Evolutionary conservation across 2,113 vertebrate genomes (phyloP).

Genomic region (Oxygymnocypris stewartii): DNA sequence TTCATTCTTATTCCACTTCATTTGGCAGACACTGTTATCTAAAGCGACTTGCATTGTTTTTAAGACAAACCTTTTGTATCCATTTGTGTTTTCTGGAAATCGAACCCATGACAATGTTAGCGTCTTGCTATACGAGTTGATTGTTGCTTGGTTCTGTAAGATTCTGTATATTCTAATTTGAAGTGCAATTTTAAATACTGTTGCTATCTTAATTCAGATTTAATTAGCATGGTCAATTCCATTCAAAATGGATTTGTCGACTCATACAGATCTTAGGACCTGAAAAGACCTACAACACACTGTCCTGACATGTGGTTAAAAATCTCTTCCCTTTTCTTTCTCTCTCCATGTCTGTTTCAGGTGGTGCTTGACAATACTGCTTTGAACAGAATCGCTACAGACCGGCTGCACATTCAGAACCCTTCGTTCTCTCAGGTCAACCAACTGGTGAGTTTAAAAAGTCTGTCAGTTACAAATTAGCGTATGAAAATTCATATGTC

Average conservation of each 20-base stretch:
- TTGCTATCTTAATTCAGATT: background rate
- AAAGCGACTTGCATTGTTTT: background rate
- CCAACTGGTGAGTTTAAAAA: slow-evolving; percentile 85
- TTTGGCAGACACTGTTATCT: too few relatives aligned
- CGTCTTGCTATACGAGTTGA: background rate
- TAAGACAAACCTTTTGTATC: background rate
- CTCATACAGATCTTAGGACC: background rate
- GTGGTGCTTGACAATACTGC: slow-evolving; percentile 97
- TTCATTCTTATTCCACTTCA: too few relatives aligned
- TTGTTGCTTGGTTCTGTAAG: background rate
- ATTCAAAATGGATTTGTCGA: background rate
- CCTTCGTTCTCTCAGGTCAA: slow-evolving; percentile 98
- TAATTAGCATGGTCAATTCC: background rate
- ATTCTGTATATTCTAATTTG: background rate
- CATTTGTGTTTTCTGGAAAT: background rate
- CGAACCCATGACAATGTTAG: background rate
- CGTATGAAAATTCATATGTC: background rate
- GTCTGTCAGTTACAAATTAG: background rate
- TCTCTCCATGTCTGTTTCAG: slow-evolving; percentile 66
- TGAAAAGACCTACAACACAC: background rate
- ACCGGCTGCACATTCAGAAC: slow-evolving; percentile 95
- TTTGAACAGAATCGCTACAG: slow-evolving; percentile 93
- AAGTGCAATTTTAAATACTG: background rate
- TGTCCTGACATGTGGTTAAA: background rate
- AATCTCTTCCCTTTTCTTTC: background rate